phyloP scores from a whole-genome alignment of 2,113 vertebrate species.

The Prunella fulvescens region DNA sequence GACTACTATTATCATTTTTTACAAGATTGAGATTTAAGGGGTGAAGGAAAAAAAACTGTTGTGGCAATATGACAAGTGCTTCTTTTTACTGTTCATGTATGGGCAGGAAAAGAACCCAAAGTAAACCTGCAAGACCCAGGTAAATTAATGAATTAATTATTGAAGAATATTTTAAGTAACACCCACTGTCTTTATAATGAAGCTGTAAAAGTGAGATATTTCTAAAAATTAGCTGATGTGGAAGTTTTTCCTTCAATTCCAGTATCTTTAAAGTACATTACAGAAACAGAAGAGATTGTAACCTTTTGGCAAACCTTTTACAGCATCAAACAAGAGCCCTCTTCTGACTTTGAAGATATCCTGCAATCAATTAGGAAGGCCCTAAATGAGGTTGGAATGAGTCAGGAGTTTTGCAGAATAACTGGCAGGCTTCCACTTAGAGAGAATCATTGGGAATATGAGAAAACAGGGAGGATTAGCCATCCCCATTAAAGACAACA shows the following conservation, averaged over 20 bases:
- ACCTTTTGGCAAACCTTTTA: slow-evolving; percentile 20
- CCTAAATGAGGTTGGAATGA: not conserved
- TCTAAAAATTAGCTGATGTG: not conserved
- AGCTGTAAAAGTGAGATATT: not conserved
- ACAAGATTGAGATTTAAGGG: not conserved
- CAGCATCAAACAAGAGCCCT: not conserved
- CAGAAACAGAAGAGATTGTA: not conserved
- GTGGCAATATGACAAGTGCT: not conserved
- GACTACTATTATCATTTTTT: not conserved
- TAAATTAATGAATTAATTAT: not conserved
- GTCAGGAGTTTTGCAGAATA: slow-evolving; percentile 48
- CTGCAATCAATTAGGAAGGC: slow-evolving; percentile 28
- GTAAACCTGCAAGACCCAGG: not conserved
- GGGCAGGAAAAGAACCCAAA: not conserved
- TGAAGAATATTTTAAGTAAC: not conserved
- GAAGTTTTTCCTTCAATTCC: not conserved
- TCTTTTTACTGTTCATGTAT: not conserved
- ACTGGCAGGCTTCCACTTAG: slow-evolving; percentile 25
- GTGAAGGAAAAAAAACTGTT: not conserved
- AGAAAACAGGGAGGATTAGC: slow-evolving; percentile 23
- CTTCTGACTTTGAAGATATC: slow-evolving; percentile 35
- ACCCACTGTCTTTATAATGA: not conserved
- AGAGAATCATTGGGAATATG: not conserved
- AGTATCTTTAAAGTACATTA: not conserved
- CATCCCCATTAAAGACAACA: slow-evolving; percentile 18